These are phyloP conservation scores for Pagrus major DNA, from an alignment of 2,113 vertebrate species.

Conservation along the genomic window DNA sequence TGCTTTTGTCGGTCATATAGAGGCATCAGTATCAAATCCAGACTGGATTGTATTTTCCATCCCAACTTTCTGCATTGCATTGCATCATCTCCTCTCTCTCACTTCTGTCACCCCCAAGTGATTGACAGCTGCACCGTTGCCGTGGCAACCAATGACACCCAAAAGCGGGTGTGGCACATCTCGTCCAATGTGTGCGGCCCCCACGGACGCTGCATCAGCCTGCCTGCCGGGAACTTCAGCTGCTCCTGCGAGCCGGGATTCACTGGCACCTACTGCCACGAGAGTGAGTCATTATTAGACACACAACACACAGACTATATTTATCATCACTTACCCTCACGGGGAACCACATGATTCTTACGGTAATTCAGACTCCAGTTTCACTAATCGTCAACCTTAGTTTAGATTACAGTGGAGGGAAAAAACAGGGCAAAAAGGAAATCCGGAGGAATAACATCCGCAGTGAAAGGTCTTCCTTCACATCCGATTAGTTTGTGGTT, in stretches of 20 bases:
- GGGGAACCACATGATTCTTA: slow-evolving; percentile 31
- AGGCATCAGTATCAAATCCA: too few relatives aligned
- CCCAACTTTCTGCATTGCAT: neutral
- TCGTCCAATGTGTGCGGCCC: slow-evolving; percentile 93
- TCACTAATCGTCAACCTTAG: slow-evolving; percentile 27
- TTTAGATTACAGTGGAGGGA: slow-evolving; percentile 7
- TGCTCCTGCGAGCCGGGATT: slow-evolving; percentile 94
- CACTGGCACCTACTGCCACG: slow-evolving; percentile 95
- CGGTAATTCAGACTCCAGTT: slow-evolving; percentile 33
- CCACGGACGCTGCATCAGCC: slow-evolving; percentile 92
- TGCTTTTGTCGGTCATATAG: too few relatives aligned
- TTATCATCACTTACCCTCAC: slow-evolving; percentile 64
- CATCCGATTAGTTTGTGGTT: neutral
- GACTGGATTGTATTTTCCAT: too few relatives aligned
- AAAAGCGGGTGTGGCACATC: slow-evolving; percentile 84
- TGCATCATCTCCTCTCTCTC: neutral
- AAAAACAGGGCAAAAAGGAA: neutral
- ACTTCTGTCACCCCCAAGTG: slow-evolving; percentile 78
- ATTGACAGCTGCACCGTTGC: slow-evolving; percentile 95
- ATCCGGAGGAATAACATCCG: neutral
- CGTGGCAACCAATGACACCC: slow-evolving; percentile 85
- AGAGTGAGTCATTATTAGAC: slow-evolving; percentile 88
- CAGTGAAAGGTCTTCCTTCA: neutral
- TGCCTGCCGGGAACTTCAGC: slow-evolving; percentile 93
- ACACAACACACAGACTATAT: slow-evolving; percentile 54